Evolutionary conservation across 2,797 vertebrate species (phyloP).

Genomic region (Hoplostethus mediterraneus): DNA sequence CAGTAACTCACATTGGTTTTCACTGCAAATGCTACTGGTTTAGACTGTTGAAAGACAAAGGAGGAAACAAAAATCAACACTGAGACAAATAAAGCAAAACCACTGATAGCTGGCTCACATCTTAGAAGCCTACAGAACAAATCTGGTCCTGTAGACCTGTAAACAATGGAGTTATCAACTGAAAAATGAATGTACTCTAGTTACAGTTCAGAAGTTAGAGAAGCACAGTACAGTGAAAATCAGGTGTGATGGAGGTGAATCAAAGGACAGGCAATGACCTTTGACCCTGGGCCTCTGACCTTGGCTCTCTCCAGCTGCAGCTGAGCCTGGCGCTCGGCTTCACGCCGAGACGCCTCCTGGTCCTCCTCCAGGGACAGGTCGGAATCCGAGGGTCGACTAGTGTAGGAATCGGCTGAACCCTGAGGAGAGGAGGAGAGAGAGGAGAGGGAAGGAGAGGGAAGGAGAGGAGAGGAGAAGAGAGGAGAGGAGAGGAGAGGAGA

Average conservation of each 20-base stretch:
- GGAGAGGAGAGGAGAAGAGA: neutral
- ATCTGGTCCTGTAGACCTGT: too few relatives aligned
- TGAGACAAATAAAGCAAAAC: neutral
- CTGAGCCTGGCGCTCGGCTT: slow-evolving; percentile 97
- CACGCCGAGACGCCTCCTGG: slow-evolving; percentile 93
- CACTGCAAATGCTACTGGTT: slow-evolving; percentile 96
- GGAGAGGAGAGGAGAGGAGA: neutral
- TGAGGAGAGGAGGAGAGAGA: slow-evolving; percentile 53
- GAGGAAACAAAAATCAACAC: neutral
- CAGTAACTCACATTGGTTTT: slow-evolving; percentile 98
- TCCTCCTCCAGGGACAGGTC: slow-evolving; percentile 99
- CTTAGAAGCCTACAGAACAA: too few relatives aligned
- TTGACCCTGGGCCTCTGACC: slow-evolving; percentile 76
- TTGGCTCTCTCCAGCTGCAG: slow-evolving; percentile 97
- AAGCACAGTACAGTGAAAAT: neutral
- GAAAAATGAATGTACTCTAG: neutral
- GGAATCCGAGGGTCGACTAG: slow-evolving; percentile 97
- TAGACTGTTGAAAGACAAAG: slow-evolving; percentile 82
- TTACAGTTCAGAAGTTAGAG: neutral
- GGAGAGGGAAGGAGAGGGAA: slow-evolving; percentile 3
- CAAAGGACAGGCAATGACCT: slow-evolving; percentile 21
- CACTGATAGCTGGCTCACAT: neutral
- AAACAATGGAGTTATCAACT: neutral
- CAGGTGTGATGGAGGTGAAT: neutral
- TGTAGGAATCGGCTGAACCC: slow-evolving; percentile 98